A percentile compares a stretch with the other conserved stretches of the same genome.
These are phyloP conservation scores for Masticophis lateralis DNA, from an alignment of 2,797 vertebrate species.

Conservation along the genomic window DNA sequence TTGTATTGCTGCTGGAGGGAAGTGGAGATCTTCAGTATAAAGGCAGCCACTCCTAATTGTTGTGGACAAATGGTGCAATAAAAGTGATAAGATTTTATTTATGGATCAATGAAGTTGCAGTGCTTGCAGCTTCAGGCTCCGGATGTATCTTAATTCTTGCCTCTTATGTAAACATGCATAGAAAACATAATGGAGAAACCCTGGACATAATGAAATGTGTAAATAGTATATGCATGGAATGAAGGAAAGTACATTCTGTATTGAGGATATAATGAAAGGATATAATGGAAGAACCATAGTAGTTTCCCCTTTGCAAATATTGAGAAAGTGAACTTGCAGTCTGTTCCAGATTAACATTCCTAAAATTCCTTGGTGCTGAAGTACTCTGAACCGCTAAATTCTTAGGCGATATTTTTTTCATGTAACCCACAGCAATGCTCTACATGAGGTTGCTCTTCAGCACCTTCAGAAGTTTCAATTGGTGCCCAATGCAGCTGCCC, in stretches of 20 bases:
- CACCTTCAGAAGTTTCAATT: neutral
- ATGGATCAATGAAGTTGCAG: neutral
- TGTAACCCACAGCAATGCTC: conserved; percentile 18
- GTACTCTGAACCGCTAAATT: neutral
- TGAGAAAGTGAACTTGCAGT: neutral
- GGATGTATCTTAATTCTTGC: neutral
- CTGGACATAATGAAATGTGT: neutral
- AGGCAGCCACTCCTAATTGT: neutral
- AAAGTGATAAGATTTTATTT: neutral
- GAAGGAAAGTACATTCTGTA: neutral
- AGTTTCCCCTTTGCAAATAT: neutral
- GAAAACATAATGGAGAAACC: neutral
- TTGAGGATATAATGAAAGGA: neutral
- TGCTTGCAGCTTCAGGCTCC: no score
- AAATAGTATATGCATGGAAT: neutral
- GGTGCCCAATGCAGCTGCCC: neutral
- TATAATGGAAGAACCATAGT: neutral
- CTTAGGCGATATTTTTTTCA: neutral
- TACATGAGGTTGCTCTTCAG: neutral
- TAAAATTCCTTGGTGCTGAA: neutral
- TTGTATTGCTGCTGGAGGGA: rapidly evolving
- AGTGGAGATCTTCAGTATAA: neutral
- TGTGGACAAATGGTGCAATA: neutral
- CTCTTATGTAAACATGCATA: neutral
- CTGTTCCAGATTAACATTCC: neutral